These are phyloP conservation scores for Rhyzopertha dominica DNA, from an alignment of 1,140 invertebrate species.

Conservation along the genomic window DNA sequence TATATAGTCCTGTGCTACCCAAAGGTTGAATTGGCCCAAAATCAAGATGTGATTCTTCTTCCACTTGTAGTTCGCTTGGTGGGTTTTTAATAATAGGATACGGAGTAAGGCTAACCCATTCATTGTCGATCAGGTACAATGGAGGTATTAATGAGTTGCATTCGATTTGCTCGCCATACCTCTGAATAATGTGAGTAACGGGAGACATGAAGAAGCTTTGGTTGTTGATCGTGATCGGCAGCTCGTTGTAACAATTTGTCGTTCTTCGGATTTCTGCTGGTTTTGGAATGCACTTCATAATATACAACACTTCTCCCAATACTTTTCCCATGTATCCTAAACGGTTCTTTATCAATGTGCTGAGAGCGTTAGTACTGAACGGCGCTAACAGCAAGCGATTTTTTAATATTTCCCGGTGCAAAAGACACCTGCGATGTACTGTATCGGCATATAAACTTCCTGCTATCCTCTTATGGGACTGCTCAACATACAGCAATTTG, in stretches of 20 bases:
- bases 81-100: too few relatives aligned
- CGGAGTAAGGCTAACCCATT: slow-evolving; percentile 11
- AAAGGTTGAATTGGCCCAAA: slow-evolving; percentile 13
- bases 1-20: slow-evolving; percentile 12
- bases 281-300: slow-evolving; percentile 4
- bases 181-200: slow-evolving; percentile 6
- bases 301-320: slow-evolving; percentile 7
- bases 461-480: too few relatives aligned
- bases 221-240: too few relatives aligned
- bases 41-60: too few relatives aligned
- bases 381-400: slow-evolving; percentile 7
- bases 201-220: slow-evolving; percentile 9
- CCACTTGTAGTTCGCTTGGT: too few relatives aligned
- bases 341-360: slow-evolving; percentile 3
- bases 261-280: background rate
- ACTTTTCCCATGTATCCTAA: slow-evolving; percentile 5
- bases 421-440: slow-evolving; percentile 5
- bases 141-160: slow-evolving; percentile 5
- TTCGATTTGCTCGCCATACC: too few relatives aligned
- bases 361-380: background rate
- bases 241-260: slow-evolving; percentile 2
- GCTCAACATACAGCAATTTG: too few relatives aligned
- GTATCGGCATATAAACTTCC: background rate
- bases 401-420: slow-evolving; percentile 7
- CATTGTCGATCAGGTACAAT: too few relatives aligned